These are phyloP conservation scores for Oostethus manadensis DNA, from an alignment of 2,113 vertebrate genomes.

Conservation along the genomic window DNA sequence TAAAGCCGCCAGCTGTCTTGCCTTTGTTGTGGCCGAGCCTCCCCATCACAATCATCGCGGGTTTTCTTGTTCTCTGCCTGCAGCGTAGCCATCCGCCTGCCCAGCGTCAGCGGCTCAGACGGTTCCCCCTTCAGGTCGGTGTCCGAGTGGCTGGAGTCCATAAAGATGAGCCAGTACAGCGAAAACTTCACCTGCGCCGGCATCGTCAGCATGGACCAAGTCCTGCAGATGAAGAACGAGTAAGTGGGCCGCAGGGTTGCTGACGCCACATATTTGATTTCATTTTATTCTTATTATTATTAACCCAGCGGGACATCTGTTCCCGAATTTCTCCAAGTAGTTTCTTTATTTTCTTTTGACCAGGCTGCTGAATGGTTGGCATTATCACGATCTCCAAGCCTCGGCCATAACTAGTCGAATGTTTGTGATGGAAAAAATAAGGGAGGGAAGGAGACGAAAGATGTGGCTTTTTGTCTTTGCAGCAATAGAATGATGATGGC, in stretches of 20 bases:
- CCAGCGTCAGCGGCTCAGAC: conserved; percentile 89
- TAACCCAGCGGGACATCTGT: conserved; percentile 3
- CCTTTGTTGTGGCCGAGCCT: conserved; percentile 41
- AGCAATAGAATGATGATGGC: conserved; percentile 42
- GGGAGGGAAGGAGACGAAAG: conserved; percentile 53
- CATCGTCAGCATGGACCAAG: conserved; percentile 86
- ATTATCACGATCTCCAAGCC: conserved; percentile 38
- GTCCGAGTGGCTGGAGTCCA: conserved; percentile 93
- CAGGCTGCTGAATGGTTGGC: conserved; percentile 46
- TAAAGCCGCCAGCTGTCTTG: conserved; percentile 18
- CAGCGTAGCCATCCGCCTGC: conserved; percentile 92
- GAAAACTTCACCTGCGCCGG: conserved; percentile 87
- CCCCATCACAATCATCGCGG: conserved; percentile 33
- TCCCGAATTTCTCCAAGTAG: background rate
- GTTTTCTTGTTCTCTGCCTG: conserved; percentile 16
- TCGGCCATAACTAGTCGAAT: conserved; percentile 52
- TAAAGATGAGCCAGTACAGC: conserved; percentile 93
- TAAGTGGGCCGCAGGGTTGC: conserved; percentile 67
- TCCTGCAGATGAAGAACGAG: conserved; percentile 93
- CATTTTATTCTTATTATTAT: conserved; percentile 7
- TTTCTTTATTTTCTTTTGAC: conserved; percentile 36
- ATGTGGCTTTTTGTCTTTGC: conserved; percentile 55
- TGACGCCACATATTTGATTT: background rate
- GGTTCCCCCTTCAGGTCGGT: conserved; percentile 88
- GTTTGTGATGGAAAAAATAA: conserved; percentile 59